Percentiles rank a stretch among this genome's conserved stretches.
Evolutionary conservation across 2,797 vertebrate genomes (phyloP).

Genomic region (Diplodus sargus): DNA sequence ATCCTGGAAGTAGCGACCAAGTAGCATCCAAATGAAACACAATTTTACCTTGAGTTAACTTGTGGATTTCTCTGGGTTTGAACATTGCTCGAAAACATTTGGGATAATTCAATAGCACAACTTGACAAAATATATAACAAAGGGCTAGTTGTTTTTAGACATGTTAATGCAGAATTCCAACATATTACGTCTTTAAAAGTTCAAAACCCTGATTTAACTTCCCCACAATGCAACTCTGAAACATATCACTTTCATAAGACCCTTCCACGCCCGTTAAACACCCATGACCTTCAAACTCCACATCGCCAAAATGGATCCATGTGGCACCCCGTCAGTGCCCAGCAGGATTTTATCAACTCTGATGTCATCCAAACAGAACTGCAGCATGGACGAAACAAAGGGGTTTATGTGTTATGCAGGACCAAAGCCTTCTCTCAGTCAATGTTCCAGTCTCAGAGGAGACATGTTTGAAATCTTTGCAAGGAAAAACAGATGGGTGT

Average conservation of each 20-base stretch:
- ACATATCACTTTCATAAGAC: neutral
- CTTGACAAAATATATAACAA: too few relatives aligned
- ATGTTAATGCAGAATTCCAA: too few relatives aligned
- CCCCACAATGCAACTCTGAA: neutral
- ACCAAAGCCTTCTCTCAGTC: neutral
- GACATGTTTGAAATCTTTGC: neutral
- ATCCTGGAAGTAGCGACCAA: too few relatives aligned
- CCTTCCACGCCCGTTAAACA: neutral
- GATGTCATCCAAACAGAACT: slow-evolving; percentile 12
- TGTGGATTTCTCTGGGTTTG: too few relatives aligned
- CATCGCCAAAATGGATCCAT: slow-evolving; percentile 25
- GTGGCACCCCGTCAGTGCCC: neutral
- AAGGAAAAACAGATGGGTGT: slow-evolving; percentile 30
- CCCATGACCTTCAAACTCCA: neutral
- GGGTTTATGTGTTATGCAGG: neutral
- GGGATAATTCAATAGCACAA: too few relatives aligned
- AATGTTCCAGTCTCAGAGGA: slow-evolving; percentile 6
- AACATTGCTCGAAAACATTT: too few relatives aligned
- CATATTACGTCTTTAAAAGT: too few relatives aligned
- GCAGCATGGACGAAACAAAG: slow-evolving; percentile 5
- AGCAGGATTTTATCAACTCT: slow-evolving; percentile 8
- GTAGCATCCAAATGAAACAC: too few relatives aligned
- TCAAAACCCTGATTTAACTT: neutral
- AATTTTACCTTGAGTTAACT: too few relatives aligned
- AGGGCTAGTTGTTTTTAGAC: too few relatives aligned